Conservation (phyloP, 2,888 invertebrate species). For the Drosophila tripunctata region DNA sequence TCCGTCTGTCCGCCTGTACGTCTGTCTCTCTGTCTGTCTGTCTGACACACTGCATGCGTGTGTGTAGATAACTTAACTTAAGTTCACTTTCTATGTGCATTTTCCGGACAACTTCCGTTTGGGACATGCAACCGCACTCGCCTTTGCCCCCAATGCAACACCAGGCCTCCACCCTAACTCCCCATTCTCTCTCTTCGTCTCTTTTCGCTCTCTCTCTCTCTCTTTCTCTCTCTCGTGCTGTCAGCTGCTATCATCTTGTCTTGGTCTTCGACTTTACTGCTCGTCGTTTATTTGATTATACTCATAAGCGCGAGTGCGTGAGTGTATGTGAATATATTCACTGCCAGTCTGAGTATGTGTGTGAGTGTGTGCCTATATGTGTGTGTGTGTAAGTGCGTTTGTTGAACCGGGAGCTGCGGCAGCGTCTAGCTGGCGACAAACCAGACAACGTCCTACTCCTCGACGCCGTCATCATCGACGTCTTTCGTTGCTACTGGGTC, state of each 20-base stretch:
- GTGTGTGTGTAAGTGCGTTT: constrained; percentile 51
- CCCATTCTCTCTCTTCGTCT: not conserved
- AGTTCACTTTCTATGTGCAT: constrained; percentile 75
- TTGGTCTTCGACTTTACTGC: constrained; percentile 37
- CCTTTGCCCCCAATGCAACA: constrained; percentile 44
- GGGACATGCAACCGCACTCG: constrained; percentile 69
- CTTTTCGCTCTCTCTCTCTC: constrained; percentile 6
- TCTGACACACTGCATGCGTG: constrained; percentile 18
- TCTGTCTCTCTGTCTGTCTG: constrained; percentile 8
- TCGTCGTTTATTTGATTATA: constrained; percentile 71
- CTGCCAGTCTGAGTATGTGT: constrained; percentile 2
- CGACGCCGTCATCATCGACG: constrained; percentile 1
- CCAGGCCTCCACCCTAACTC: not conserved
- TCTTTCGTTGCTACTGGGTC: constrained; percentile 32
- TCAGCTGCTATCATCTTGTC: constrained; percentile 25
- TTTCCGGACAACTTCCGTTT: constrained; percentile 78
- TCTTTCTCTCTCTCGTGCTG: constrained; percentile 2
- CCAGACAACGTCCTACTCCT: constrained; percentile 50
- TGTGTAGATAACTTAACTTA: constrained; percentile 70
- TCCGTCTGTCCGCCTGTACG: not conserved
- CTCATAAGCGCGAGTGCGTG: constrained; percentile 75
- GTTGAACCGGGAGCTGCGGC: constrained; percentile 65
- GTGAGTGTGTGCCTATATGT: constrained; percentile 9
- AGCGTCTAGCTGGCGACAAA: constrained; percentile 71
- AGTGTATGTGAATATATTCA: constrained; percentile 30